Evolutionary conservation across 92 coral and sea anemone species (phyloP).

Genomic region (Porites lobata): DNA sequence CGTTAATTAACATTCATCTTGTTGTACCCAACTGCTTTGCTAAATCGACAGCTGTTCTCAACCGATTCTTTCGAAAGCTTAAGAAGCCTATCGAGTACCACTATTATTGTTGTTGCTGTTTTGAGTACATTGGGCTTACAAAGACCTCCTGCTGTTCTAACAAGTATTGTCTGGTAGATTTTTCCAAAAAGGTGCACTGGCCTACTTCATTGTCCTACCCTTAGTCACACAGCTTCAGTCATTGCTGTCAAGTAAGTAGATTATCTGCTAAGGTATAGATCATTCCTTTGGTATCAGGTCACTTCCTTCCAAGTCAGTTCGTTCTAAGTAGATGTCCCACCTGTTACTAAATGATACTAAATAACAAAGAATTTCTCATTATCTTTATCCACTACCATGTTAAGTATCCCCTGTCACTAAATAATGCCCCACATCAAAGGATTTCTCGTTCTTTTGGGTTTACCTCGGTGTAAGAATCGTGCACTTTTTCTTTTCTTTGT

Average conservation of each 20-base stretch:
- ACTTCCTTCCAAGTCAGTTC: no score
- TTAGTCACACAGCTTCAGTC: slow-evolving; percentile 68
- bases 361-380: no score
- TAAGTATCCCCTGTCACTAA: slow-evolving; percentile 18
- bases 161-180: slow-evolving; percentile 44
- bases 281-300: no score
- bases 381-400: no score
- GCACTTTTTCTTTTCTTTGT: no score
- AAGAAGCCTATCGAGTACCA: slow-evolving; percentile 69
- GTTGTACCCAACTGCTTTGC: slow-evolving; percentile 61
- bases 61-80: slow-evolving; percentile 53
- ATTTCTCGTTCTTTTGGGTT: no score
- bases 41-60: neutral
- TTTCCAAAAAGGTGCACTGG: slow-evolving; percentile 52
- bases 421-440: no score
- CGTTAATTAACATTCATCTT: slow-evolving; percentile 59
- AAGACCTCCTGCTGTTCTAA: neutral
- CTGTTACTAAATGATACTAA: no score
- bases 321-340: no score
- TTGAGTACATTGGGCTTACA: no score
- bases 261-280: no score
- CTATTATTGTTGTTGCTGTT: slow-evolving; percentile 53
- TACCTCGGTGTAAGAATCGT: no score
- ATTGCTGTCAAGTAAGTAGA: slow-evolving; percentile 45
- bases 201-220: slow-evolving; percentile 66